phyloP scores from a whole-genome alignment of 2,888 invertebrate species.

The Isoperla grammatica region DNA sequence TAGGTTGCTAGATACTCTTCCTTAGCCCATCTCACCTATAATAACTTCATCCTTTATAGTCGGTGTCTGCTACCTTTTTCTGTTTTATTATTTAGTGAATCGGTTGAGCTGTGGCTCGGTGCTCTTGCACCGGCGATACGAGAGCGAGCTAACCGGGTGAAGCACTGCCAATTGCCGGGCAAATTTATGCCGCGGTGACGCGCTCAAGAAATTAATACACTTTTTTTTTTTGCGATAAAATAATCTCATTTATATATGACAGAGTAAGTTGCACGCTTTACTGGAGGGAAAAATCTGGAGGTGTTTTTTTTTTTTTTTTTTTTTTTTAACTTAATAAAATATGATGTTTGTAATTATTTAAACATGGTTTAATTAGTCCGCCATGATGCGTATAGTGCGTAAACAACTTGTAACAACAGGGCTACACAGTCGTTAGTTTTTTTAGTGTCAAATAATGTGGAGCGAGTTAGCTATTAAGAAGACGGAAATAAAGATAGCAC shows the following conservation, averaged over 20 bases:
- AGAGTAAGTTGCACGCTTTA: not conserved
- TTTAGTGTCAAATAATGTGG: too few species aligned
- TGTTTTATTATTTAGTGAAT: constrained; percentile 12
- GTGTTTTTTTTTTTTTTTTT: constrained; percentile 8
- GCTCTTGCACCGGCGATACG: not conserved
- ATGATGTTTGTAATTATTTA: not conserved
- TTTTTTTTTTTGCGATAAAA: too few species aligned
- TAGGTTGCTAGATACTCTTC: too few species aligned
- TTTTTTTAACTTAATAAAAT: not conserved
- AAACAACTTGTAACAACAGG: too few species aligned
- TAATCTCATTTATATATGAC: not conserved
- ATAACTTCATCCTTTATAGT: constrained; percentile 30
- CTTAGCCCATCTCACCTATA: constrained; percentile 18
- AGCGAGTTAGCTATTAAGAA: too few species aligned
- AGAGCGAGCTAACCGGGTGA: not conserved
- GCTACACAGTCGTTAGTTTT: too few species aligned
- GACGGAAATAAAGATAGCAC: too few species aligned
- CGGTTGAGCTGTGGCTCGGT: not conserved
- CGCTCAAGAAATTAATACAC: not conserved
- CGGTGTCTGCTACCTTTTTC: constrained; percentile 17
- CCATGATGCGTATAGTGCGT: too few species aligned
- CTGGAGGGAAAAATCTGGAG: not conserved
- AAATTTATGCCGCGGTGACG: not conserved
- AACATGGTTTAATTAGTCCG: too few species aligned
- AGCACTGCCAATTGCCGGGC: constrained; percentile 4